Evolutionary conservation across 64 coral and sea anemone genomes (phyloP).

Genomic region (Pocillopora damicornis): DNA sequence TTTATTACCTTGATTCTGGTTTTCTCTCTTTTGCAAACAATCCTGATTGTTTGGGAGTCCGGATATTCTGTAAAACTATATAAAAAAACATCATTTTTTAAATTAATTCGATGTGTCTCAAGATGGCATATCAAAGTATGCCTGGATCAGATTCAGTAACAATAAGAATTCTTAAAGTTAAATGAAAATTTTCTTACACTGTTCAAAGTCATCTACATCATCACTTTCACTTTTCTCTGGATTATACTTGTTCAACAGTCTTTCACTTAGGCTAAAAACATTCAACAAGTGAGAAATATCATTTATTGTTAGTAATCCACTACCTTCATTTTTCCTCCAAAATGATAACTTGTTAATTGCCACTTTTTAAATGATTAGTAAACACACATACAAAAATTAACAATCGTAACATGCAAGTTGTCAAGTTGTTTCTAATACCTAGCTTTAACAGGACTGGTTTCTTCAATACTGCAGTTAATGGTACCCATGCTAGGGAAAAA

Average conservation of each 20-base stretch:
- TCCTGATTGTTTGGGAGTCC: conserved; percentile 31
- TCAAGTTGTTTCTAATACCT: too few species aligned
- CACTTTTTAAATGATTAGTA: too few species aligned
- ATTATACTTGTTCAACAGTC: conserved; percentile 47
- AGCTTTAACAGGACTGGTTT: too few species aligned
- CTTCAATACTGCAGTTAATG: too few species aligned
- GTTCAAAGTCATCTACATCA: conserved; percentile 45
- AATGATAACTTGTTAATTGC: too few species aligned
- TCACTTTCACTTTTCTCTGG: conserved; percentile 34
- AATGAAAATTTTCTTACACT: conserved; percentile 23
- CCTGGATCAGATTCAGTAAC: neutral
- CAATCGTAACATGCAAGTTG: too few species aligned
- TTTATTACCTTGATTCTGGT: neutral
- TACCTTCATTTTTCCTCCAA: too few species aligned
- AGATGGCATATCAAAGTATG: neutral
- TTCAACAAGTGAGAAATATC: neutral
- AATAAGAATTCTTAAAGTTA: neutral
- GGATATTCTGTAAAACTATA: conserved; percentile 49
- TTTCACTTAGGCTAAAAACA: conserved; percentile 57
- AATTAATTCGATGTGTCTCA: neutral
- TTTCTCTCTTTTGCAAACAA: neutral
- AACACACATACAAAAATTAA: too few species aligned
- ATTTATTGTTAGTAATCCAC: too few species aligned
- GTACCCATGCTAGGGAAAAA: too few species aligned
- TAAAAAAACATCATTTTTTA: neutral